Base-by-base conservation (phyloP, 2,888 invertebrate genomes). In the Drosophila quinaria region DNA sequence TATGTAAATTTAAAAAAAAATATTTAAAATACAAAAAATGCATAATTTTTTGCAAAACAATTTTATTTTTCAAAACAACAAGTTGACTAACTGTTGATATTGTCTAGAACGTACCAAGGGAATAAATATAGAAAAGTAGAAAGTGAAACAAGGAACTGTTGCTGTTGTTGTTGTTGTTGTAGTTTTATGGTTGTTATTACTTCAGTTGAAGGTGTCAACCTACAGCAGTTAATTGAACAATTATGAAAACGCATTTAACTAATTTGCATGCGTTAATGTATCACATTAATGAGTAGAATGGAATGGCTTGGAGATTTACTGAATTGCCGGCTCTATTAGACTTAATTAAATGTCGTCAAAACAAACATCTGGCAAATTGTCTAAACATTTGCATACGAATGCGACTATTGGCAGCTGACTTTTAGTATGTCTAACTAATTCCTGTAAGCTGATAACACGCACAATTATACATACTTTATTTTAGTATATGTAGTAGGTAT, bases 401-500 rank as follows among this genome's bases (percentile, higher is more conserved):
- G 42, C 22, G n/a, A 55, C 4, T 29, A 58, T 58, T 35, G 25
- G 66, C 73, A 75, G 62, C 74, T 77, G 77, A 22, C 51, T 42
- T 42, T 47, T 29, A 55, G 22, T 44, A n/a, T 41, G 39, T 39
- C 54, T 58, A 56, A 63, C 44, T 78, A 68, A 88, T 88, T 88
- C 86, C 89, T 87, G 89, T 80, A 69, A 70, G 60, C 66, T 84
- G 81, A 80, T 80, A 80, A 78, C 81, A 41, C 15, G 54, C 42
- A 54, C 35, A 62, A 47, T 15, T 31, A 0, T 1, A 33, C 9
- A 42, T 25, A 65, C 1, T 17, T 15, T 29, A 54, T 31, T 54
- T 22, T 4, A 22, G 25, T 25, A 42, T 55, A 33, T 42, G 44
- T 46, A 51, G 4, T 46, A 25, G 22, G n/a, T 46, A 37, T 46